phyloP scores from a whole-genome alignment of 1,140 invertebrate species.

The Temnothorax nylanderi region DNA sequence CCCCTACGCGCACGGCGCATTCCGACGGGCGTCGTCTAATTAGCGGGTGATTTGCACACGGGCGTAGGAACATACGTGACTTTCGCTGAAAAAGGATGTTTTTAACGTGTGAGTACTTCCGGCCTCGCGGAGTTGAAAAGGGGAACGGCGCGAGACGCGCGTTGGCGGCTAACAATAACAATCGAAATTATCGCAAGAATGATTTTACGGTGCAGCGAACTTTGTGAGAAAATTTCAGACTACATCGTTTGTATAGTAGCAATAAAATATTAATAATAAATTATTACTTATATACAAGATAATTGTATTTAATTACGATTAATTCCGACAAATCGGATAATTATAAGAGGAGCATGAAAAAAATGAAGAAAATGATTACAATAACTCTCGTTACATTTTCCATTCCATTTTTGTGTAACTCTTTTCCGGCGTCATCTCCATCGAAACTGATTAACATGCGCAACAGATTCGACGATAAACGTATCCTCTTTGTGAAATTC shows the following conservation, averaged over 20 bases:
- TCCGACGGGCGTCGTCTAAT: constrained; percentile 26
- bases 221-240: background rate
- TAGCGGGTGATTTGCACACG: background rate
- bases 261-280: background rate
- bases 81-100: background rate
- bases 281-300: background rate
- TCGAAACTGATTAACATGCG: background rate
- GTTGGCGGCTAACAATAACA: background rate
- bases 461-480: background rate
- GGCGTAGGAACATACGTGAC: background rate
- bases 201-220: background rate
- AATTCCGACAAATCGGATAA: background rate
- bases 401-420: background rate
- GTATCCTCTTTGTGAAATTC: background rate
- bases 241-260: background rate
- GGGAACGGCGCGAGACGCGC: background rate
- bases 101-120: background rate
- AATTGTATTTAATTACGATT: too few species aligned
- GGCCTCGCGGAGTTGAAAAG: background rate
- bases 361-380: too few species aligned
- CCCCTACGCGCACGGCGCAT: constrained; percentile 1
- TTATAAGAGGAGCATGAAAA: background rate
- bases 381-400: too few species aligned
- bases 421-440: background rate
- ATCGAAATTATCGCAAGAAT: background rate